Conservation (phyloP, 2,888 invertebrate species). For the Strigamia transsilvanica region DNA sequence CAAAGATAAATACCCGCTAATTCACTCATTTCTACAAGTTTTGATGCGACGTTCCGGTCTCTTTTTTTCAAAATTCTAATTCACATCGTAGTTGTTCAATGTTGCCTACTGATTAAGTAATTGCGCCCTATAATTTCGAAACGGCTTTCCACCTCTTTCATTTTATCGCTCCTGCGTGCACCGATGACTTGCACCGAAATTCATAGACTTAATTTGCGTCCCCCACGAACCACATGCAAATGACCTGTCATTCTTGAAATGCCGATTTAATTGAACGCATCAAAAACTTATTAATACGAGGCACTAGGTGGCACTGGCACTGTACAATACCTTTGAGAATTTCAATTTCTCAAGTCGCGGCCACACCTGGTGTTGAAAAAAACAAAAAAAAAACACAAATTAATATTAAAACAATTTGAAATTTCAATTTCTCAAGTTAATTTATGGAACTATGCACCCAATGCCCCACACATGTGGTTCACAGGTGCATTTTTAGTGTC, state of each 20-base stretch:
- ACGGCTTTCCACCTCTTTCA: background rate
- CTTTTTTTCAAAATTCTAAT: too few species aligned
- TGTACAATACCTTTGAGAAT: background rate
- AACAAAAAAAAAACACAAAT: background rate
- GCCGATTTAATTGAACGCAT: background rate
- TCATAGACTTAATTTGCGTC: background rate
- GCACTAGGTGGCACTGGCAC: background rate
- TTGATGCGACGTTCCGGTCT: too few species aligned
- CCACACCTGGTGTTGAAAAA: background rate
- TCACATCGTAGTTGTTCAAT: too few species aligned
- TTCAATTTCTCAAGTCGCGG: too few species aligned
- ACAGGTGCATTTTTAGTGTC: slow-evolving; percentile 1
- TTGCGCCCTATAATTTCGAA: slow-evolving; percentile 1
- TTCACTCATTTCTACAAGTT: too few species aligned
- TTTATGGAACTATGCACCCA: background rate
- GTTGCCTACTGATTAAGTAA: background rate
- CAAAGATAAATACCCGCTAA: too few species aligned
- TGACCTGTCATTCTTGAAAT: slow-evolving; percentile 23
- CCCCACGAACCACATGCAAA: slow-evolving; percentile 9
- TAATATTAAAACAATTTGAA: background rate
- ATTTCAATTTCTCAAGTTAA: background rate
- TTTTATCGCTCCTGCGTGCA: background rate
- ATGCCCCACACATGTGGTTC: background rate
- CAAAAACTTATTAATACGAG: background rate
- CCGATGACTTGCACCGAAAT: background rate